A percentile compares a stretch with the other conserved stretches of the same genome.
Conservation (phyloP, 2,797 vertebrate genomes). For the Pangasius mekongensis region DNA sequence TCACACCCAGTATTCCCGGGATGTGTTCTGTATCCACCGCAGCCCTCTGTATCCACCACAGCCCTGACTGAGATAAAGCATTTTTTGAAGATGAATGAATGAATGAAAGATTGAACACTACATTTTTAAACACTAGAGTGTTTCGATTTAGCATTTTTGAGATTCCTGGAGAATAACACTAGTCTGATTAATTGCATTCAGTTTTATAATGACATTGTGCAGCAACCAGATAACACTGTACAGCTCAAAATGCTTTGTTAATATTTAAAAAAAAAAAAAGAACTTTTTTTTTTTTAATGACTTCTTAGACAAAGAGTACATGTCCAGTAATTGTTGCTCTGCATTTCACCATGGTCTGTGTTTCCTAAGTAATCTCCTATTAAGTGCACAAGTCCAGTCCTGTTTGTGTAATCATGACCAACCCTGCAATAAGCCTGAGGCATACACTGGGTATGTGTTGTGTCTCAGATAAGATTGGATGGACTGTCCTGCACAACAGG, state of each 20-base stretch:
- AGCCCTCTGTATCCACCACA: not conserved
- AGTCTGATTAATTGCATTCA: not conserved
- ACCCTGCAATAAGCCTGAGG: conserved; percentile 12
- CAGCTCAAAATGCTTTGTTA: not conserved
- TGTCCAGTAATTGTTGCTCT: not conserved
- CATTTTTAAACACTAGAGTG: not conserved
- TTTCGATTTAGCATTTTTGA: not conserved
- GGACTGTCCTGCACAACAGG: not conserved
- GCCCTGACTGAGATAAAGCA: not conserved
- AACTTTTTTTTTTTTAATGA: not conserved
- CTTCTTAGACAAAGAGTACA: not conserved
- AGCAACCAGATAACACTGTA: not conserved
- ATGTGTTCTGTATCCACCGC: not conserved
- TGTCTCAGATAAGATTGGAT: not conserved
- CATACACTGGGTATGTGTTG: not conserved
- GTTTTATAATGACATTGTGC: not conserved
- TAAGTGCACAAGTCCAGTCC: conserved; percentile 23
- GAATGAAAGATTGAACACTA: not conserved
- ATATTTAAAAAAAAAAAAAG: not conserved
- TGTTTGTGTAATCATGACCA: conserved; percentile 11
- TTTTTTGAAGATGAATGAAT: not conserved
- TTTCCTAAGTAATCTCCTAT: conserved; percentile 8
- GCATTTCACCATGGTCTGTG: not conserved
- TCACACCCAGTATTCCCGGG: not conserved
- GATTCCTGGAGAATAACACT: not conserved